phyloP scores from a whole-genome alignment of 2,113 vertebrate species.

The Anthoscopus minutus region DNA sequence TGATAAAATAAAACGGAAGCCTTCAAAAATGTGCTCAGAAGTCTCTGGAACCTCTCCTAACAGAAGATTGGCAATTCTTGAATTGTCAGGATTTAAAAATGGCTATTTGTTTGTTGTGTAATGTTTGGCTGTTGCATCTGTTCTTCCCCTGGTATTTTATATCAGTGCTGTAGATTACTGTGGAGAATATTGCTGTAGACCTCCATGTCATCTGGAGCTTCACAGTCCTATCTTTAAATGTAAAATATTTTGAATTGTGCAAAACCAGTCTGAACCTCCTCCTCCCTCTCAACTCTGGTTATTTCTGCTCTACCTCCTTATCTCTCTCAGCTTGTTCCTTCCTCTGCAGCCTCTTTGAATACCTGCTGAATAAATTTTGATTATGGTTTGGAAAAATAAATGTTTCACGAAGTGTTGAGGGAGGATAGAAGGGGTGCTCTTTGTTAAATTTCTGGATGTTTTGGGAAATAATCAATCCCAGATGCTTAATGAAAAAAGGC shows the following conservation, averaged over 20 bases:
- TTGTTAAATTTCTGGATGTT: background rate
- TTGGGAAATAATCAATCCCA: background rate
- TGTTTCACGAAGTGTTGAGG: background rate
- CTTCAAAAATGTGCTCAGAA: background rate
- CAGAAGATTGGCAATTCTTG: background rate
- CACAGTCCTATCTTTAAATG: conserved; percentile 3
- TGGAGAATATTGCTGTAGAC: background rate
- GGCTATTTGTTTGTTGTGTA: background rate
- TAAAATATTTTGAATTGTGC: conserved; percentile 24
- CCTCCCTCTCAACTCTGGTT: background rate
- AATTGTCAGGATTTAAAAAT: background rate
- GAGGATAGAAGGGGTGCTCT: background rate
- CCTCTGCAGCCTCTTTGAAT: background rate
- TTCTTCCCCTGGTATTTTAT: background rate
- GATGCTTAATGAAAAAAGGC: background rate
- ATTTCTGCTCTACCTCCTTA: background rate
- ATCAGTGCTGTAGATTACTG: background rate
- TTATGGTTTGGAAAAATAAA: background rate
- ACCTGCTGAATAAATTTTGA: background rate
- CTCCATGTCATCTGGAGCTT: background rate
- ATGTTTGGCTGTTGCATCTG: background rate
- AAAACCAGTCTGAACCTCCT: background rate
- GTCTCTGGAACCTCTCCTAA: background rate
- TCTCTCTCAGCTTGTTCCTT: background rate
- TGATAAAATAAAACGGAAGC: background rate